Evolutionary conservation across 2,797 vertebrate species (phyloP).

Genomic region (Acanthornis magna): DNA sequence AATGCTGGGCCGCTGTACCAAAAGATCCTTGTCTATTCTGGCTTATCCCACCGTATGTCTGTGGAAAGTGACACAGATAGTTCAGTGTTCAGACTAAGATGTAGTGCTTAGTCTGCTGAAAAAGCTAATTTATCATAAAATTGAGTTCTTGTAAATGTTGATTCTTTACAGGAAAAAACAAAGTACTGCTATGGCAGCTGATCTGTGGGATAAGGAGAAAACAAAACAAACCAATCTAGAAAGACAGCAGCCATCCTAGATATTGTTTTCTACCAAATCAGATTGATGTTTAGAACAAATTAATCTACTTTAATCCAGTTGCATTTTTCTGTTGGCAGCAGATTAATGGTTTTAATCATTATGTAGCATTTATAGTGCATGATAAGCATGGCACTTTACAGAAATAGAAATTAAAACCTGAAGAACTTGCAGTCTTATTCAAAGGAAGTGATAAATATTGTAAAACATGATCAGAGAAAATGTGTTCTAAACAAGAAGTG

Average conservation of each 20-base stretch:
- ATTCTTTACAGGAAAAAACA: not conserved
- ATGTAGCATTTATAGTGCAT: not conserved
- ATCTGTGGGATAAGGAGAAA: not conserved
- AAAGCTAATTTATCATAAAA: not conserved
- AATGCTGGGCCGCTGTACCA: not conserved
- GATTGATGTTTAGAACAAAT: not conserved
- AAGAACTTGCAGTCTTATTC: not conserved
- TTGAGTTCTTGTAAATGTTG: not conserved
- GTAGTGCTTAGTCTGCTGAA: not conserved
- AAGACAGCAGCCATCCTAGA: not conserved
- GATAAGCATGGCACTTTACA: not conserved
- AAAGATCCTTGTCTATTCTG: not conserved
- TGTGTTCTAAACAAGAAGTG: not conserved
- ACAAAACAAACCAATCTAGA: not conserved
- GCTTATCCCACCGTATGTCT: not conserved
- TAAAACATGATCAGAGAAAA: not conserved
- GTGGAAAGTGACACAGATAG: not conserved
- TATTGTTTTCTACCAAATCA: not conserved
- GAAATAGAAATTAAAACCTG: slow-evolving; percentile 9
- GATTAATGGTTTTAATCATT: slow-evolving; percentile 26
- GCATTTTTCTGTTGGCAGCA: not conserved
- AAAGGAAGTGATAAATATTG: not conserved
- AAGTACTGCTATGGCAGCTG: not conserved
- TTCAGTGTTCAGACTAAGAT: not conserved
- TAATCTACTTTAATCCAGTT: slow-evolving; percentile 11